Evolutionary conservation across 2,113 vertebrate species (phyloP).

Genomic region (Hemichromis elongatus): DNA sequence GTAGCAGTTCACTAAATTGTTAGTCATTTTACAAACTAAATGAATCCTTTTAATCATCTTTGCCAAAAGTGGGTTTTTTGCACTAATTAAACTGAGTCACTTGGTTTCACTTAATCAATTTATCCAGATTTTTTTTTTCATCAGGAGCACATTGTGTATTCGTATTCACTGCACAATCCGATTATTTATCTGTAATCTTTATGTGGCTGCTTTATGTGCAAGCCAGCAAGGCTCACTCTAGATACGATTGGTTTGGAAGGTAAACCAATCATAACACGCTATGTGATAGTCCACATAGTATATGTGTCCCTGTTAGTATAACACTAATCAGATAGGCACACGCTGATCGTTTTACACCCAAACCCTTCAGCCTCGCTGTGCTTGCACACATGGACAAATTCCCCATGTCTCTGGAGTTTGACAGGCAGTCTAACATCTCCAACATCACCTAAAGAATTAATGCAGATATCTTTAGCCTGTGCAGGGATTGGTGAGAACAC

Average conservation of each 20-base stretch:
- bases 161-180: neutral
- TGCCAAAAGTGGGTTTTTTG: neutral
- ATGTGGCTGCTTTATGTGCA: neutral
- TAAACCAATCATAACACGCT: neutral
- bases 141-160: neutral
- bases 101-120: neutral
- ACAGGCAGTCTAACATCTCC: neutral
- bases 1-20: neutral
- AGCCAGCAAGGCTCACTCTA: neutral
- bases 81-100: neutral
- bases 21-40: neutral
- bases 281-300: neutral
- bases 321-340: neutral
- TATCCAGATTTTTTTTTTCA: neutral
- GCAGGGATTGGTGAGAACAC: slow-evolving; percentile 7
- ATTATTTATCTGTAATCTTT: neutral
- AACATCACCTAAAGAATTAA: neutral
- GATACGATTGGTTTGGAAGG: neutral
- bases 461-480: neutral
- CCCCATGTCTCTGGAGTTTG: neutral
- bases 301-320: neutral
- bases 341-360: neutral
- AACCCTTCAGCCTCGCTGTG: neutral
- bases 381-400: neutral
- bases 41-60: neutral